Percentiles rank a stretch among this genome's conserved stretches.
Evolutionary conservation across 2,113 vertebrate species (phyloP).

Genomic region (Melanotaenia duboulayi): DNA sequence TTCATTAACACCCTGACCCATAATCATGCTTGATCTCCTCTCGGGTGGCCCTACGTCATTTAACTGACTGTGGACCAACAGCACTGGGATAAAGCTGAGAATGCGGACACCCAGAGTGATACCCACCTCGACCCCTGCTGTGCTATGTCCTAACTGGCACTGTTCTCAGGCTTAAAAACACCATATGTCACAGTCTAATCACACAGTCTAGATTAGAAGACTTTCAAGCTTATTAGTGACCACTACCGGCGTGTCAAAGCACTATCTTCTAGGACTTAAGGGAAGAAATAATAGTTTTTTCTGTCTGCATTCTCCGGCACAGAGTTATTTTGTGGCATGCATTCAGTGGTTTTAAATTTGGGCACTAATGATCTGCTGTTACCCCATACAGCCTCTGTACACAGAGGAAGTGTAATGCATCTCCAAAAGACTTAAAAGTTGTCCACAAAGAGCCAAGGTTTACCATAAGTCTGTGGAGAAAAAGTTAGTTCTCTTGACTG

Average conservation of each 20-base stretch:
- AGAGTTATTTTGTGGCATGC: not conserved
- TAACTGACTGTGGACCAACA: conserved; percentile 41
- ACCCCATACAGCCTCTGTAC: not conserved
- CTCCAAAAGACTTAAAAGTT: too few relatives aligned
- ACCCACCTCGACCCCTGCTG: conserved; percentile 48
- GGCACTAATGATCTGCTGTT: not conserved
- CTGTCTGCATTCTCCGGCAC: not conserved
- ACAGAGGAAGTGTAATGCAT: not conserved
- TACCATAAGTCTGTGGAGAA: not conserved
- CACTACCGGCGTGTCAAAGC: conserved; percentile 39
- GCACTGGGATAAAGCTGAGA: conserved; percentile 52
- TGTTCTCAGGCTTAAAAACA: conserved; percentile 45
- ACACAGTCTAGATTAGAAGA: conserved; percentile 41
- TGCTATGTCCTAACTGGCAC: conserved; percentile 44
- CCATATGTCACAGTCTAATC: conserved; percentile 68
- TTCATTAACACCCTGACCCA: conserved; percentile 65
- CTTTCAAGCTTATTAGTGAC: conserved; percentile 35
- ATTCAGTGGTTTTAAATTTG: not conserved
- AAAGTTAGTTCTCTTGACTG: conserved; percentile 12
- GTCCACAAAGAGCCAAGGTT: not conserved
- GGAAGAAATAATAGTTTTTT: not conserved
- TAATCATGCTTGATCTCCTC: conserved; percentile 66
- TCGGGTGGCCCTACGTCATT: conserved; percentile 64
- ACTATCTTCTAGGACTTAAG: not conserved
- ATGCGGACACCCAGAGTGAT: conserved; percentile 32